Evolutionary conservation across 2,888 invertebrate species (phyloP), one percentile per base, ranked within the genome.

Genomic region (Euplagia quadripunctaria): DNA sequence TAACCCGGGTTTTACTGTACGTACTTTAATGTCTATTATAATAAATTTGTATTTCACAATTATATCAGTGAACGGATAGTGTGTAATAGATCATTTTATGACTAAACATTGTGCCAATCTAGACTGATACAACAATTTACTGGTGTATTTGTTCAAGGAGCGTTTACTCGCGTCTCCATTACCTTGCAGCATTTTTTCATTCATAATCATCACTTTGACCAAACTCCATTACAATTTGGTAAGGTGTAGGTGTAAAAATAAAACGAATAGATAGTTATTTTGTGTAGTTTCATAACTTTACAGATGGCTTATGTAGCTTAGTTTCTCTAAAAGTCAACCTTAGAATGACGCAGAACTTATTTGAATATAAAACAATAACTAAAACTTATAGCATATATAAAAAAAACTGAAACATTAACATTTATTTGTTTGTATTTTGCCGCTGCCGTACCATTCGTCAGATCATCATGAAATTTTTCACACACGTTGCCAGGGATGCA

Each of bases 41-140:
- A 66, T 49, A 9, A 51, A 51, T 41, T 66, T 66, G 17, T 31
- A 66, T 66, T 66, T 51, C 31, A 51, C 9, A 66, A 66, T 51
- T 51, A 51, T 49, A 51, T 31, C 31, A 9, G 49, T 51, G 17
- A 41, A 51, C 1, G 31, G 51, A 49, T 16, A 49, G 14, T 41
- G 41, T 4, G 17, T 51, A 2, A 51, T 7, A 14, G 49, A 51
- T 16, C 4, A 49, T 51, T 12, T 64, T 16, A 31, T 51, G 16
- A 31, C 51, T 51, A 65, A 4, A 20, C 12, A 20, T 58, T 58
- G 8, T 58, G 58, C 4, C 20, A 20, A 20, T 20, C 4, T 58
- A 58, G 3, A 55, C n/a, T 58, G 4, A 9, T 55, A n/a, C 8
- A n/a, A 4, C n/a, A 8, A n/a, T 58, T 20, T 58, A 58, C 20